phyloP scores from a whole-genome alignment of 2,113 vertebrate species.

The Thamnophis sirtalis region DNA sequence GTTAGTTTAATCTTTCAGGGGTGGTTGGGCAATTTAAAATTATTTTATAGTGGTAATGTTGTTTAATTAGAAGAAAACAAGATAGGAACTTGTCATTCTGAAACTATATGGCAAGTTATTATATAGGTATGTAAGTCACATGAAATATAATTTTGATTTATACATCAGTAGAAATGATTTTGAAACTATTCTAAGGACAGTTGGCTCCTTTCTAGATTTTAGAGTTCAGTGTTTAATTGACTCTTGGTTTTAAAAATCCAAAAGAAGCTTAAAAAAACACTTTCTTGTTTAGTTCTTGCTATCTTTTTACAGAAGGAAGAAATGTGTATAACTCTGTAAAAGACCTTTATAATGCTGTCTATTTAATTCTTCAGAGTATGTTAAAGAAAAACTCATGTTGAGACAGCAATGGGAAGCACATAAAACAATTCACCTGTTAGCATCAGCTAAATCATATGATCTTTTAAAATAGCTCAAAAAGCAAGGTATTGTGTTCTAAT shows the following conservation, averaged over 20 bases:
- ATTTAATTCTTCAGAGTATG: not conserved
- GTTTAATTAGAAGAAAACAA: not conserved
- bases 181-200: not conserved
- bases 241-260: not conserved
- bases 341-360: not conserved
- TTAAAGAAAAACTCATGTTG: not conserved
- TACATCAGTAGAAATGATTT: not conserved
- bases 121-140: not conserved
- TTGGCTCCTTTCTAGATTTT: not conserved
- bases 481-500: not conserved
- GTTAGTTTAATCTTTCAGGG: not conserved
- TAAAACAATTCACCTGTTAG: not conserved
- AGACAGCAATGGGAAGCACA: not conserved
- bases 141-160: not conserved
- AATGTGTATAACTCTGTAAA: not conserved
- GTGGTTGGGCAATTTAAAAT: not conserved
- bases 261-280: not conserved
- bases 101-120: not conserved
- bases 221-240: not conserved
- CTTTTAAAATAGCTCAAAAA: conserved; percentile 3
- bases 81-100: not conserved
- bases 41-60: not conserved
- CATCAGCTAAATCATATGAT: not conserved
- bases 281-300: not conserved
- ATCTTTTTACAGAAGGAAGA: not conserved